Conservation (phyloP, 2,113 vertebrate genomes). For the Sardina pilchardus region DNA sequence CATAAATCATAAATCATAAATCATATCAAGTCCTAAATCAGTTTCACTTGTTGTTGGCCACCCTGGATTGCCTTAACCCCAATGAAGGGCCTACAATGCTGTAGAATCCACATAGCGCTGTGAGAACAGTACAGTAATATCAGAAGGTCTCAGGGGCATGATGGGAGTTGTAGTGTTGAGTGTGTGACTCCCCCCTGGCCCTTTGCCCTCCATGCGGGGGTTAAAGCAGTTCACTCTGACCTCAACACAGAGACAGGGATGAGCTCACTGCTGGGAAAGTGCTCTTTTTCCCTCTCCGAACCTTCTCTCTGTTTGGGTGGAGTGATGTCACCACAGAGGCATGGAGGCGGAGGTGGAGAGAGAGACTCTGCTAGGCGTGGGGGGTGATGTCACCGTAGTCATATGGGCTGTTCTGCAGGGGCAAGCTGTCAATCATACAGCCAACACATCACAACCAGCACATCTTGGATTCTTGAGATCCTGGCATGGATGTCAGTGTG, state of each 20-base stretch:
- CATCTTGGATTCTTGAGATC: not conserved
- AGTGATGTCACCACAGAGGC: slow-evolving; percentile 24
- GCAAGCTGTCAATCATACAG: not conserved
- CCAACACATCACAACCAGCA: not conserved
- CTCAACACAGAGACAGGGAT: slow-evolving; percentile 16
- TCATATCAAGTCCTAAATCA: too few species aligned
- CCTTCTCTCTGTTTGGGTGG: not conserved
- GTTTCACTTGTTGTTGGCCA: not conserved
- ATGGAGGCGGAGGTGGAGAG: not conserved
- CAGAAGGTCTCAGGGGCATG: not conserved
- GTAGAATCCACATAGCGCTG: not conserved
- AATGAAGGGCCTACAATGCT: not conserved
- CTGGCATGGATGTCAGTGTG: not conserved
- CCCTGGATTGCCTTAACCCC: not conserved
- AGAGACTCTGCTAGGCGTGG: not conserved
- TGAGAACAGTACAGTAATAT: not conserved
- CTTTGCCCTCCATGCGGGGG: not conserved
- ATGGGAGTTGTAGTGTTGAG: not conserved
- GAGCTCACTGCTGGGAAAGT: slow-evolving; percentile 41
- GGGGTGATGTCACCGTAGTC: slow-evolving; percentile 40
- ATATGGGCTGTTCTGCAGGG: slow-evolving; percentile 31
- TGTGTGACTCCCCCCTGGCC: not conserved
- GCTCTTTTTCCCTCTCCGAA: not conserved
- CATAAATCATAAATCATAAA: not conserved
- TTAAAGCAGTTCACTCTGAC: not conserved